These are phyloP conservation scores for Loriculus beryllinus DNA, from an alignment of 2,797 vertebrate species.

Conservation along the genomic window DNA sequence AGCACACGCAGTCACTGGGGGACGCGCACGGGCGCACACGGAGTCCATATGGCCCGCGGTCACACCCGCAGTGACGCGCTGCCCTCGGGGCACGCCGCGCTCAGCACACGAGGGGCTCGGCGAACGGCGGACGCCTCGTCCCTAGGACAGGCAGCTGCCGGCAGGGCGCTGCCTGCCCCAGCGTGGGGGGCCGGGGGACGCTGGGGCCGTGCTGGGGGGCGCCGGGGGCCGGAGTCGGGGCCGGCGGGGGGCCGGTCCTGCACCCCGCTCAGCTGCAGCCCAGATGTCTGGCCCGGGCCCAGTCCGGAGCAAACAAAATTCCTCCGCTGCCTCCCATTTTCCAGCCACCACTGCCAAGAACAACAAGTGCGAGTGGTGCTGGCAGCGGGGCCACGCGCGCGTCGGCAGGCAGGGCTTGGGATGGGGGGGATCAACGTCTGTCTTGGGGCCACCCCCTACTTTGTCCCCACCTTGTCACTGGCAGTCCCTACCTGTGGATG, in stretches of 20 bases:
- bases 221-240: not conserved
- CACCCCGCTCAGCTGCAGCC: constrained; percentile 59
- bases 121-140: not conserved
- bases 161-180: not conserved
- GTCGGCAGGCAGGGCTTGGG: not conserved
- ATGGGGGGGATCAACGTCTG: not conserved
- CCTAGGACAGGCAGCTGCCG: too few species aligned
- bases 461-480: accelerated
- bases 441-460: not conserved
- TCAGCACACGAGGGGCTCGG: not conserved
- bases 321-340: constrained; percentile 77
- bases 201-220: not conserved
- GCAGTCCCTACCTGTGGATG: not conserved
- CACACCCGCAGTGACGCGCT: not conserved
- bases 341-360: constrained; percentile 71
- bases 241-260: not conserved
- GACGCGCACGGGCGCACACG: accelerated
- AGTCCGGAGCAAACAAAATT: constrained; percentile 76
- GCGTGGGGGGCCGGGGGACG: not conserved
- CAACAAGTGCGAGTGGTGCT: constrained; percentile 67
- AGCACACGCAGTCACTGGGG: accelerated
- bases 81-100: not conserved
- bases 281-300: constrained; percentile 71
- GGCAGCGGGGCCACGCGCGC: not conserved
- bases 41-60: accelerated